Evolutionary conservation across 1,140 invertebrate genomes (phyloP).

Genomic region (Drosophila nikananu): DNA sequence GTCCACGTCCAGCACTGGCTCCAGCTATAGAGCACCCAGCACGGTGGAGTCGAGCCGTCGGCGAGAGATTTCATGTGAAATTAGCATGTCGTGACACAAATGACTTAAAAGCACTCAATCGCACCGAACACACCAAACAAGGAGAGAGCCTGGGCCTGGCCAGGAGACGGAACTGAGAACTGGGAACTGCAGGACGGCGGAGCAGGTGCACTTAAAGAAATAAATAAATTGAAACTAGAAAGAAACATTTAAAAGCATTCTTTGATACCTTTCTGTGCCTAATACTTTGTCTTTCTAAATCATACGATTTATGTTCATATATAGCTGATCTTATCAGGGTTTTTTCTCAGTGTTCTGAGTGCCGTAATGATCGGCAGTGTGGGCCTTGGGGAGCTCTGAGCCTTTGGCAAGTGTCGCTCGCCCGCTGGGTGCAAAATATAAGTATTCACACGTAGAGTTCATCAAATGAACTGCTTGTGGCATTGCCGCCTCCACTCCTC

Average conservation of each 20-base stretch:
- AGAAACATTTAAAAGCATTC: too few species aligned
- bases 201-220: slow-evolving; percentile 19
- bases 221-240: too few species aligned
- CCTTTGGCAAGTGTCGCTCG: slow-evolving; percentile 75
- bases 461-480: slow-evolving; percentile 82
- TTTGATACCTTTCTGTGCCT: too few species aligned
- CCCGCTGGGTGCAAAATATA: slow-evolving; percentile 79
- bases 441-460: slow-evolving; percentile 80
- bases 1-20: slow-evolving; percentile 25
- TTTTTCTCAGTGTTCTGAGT: slow-evolving; percentile 18
- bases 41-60: slow-evolving; percentile 61
- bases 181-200: background rate
- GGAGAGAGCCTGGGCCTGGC: slow-evolving; percentile 25
- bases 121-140: slow-evolving; percentile 57
- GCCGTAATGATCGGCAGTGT: slow-evolving; percentile 21
- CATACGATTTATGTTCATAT: too few species aligned
- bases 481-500: slow-evolving; percentile 27
- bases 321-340: background rate
- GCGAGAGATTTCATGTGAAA: slow-evolving; percentile 83
- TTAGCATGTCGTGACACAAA: slow-evolving; percentile 84
- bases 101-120: slow-evolving; percentile 84
- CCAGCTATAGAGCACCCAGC: slow-evolving; percentile 26
- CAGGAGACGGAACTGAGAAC: slow-evolving; percentile 15
- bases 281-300: too few species aligned
- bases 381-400: slow-evolving; percentile 30